phyloP scores from a whole-genome alignment of 2,888 invertebrate species.

The Acanthosepion esculentum region DNA sequence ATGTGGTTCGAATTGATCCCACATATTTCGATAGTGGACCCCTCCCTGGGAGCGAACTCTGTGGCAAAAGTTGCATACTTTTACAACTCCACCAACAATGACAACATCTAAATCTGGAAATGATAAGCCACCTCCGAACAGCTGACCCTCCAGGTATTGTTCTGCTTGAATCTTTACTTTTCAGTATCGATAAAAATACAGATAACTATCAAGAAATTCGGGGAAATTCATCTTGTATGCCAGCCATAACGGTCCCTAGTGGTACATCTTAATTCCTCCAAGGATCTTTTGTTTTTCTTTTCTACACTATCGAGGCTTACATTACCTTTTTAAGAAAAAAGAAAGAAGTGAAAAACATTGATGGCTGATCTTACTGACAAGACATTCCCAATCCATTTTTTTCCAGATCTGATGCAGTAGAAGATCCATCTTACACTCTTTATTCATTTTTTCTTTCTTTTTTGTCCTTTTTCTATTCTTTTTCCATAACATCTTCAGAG shows the following conservation, averaged over 20 bases:
- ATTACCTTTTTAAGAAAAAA: neutral
- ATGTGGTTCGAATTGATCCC: neutral
- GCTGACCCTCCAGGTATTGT: slow-evolving; percentile 2
- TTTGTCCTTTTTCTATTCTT: no score
- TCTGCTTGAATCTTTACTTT: neutral
- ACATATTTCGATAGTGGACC: neutral
- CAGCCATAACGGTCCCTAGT: neutral
- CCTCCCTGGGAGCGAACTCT: neutral
- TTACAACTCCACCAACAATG: neutral
- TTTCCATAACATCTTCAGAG: no score
- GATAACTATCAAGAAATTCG: neutral
- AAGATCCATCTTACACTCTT: neutral
- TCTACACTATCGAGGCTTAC: neutral
- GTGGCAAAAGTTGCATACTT: no score
- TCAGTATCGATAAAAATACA: neutral
- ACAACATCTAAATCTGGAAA: neutral
- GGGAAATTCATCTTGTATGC: neutral
- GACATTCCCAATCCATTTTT: neutral
- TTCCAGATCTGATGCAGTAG: neutral
- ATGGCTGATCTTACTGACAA: neutral
- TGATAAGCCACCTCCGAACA: neutral
- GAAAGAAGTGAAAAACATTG: neutral
- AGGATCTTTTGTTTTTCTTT: neutral
- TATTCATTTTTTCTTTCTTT: neutral
- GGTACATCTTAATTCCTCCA: neutral